Evolutionary conservation across 2,113 vertebrate species (phyloP).

Genomic region (Larimichthys crocea): DNA sequence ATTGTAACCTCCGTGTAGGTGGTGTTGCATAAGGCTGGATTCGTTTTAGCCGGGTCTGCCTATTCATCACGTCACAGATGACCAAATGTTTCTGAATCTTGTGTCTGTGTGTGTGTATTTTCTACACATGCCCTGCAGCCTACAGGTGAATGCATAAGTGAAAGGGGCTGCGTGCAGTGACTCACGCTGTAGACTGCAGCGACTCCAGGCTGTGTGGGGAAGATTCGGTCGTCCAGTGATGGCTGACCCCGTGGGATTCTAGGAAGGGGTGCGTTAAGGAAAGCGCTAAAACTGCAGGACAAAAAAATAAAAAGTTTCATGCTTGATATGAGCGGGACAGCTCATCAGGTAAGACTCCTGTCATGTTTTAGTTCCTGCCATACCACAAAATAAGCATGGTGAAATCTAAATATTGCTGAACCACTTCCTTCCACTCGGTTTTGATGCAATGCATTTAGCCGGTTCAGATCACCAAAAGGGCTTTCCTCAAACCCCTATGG

Average conservation of each 20-base stretch:
- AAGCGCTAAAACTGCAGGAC: slow-evolving; percentile 57
- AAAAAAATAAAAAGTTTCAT: slow-evolving; percentile 15
- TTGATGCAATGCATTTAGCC: slow-evolving; percentile 21
- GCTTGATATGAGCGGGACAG: not conserved
- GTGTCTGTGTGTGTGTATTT: slow-evolving; percentile 1
- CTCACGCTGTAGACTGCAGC: slow-evolving; percentile 86
- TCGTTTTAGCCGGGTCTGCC: not conserved
- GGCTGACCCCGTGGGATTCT: slow-evolving; percentile 83
- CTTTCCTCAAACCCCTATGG: slow-evolving; percentile 46
- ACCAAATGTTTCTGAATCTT: not conserved
- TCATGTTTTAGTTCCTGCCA: not conserved
- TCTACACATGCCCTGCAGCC: slow-evolving; percentile 15
- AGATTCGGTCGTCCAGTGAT: slow-evolving; percentile 85
- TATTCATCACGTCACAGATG: slow-evolving; percentile 2
- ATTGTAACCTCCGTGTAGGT: not conserved
- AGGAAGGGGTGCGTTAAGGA: slow-evolving; percentile 73
- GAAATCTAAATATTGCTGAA: not conserved
- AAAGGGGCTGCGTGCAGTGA: slow-evolving; percentile 45
- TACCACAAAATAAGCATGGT: too few species aligned
- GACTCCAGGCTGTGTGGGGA: slow-evolving; percentile 82
- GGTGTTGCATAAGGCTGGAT: not conserved
- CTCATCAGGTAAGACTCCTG: not conserved
- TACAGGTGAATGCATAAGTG: slow-evolving; percentile 32
- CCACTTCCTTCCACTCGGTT: not conserved
- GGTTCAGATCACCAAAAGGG: slow-evolving; percentile 29